Evolutionary conservation across 1,140 invertebrate genomes (phyloP), one percentile per base, ranked within the genome.

Genomic region (Lordiphosa mommai): DNA sequence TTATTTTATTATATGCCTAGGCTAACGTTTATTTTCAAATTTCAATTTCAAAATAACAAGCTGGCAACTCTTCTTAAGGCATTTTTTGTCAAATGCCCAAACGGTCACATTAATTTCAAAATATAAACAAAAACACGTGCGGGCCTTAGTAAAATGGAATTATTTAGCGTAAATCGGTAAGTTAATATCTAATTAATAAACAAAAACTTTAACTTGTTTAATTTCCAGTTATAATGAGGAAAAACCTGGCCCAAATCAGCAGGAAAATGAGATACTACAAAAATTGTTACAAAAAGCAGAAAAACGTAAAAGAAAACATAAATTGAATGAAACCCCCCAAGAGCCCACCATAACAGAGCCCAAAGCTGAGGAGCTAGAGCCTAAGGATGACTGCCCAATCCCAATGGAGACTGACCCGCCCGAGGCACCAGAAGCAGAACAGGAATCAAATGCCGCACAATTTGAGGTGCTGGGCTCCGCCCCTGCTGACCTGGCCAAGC

Each of bases 251-350:
- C 12, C 20, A 40, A 32, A 13, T 29, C 16, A 44, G 20, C 89
- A 89, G 55, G 90, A 92, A 89, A 89, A 90, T 46, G 82, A 90
- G 71, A 91, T 92, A 80, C 84, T 93, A 12, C 88, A 91, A 64
- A 90, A 90, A 49, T 77, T 93, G 13, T 89, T 92, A 47, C 89
- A 92, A 85, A 91, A 89, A 44, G 73, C 63, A 8, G 74, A 79
- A 23, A 82, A 88, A 48, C 71, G 87, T 4, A 88, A 86, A 68
- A 73, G 61, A 70, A 85, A 85, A 50, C 53, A 69, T 32, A 76
- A 61, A 50, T n/a, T 30, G 48, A 51, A 67, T 27, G 36, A 55
- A 12, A n/a, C n/a, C n/a, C n/a, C n/a, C n/a, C n/a, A 8, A 44
- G 0, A 16, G 0, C 5, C n/a, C 59, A 6, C 37, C 74, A 57